Conservation (phyloP, 2,888 invertebrate genomes). For the Calameuta idolon region DNA sequence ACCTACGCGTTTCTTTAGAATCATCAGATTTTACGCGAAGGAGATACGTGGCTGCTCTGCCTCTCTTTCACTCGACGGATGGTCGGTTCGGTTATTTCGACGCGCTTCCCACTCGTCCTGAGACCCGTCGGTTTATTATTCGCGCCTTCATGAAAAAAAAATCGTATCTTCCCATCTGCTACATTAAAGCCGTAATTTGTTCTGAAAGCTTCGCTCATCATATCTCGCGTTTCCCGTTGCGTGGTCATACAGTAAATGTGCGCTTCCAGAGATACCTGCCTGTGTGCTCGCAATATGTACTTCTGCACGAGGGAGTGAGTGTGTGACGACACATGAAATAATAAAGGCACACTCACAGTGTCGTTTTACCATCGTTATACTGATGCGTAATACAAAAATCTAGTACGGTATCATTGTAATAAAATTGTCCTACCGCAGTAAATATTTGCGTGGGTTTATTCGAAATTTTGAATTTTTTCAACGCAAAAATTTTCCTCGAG, state of each 20-base stretch:
- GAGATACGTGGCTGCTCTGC: neutral
- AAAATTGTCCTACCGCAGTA: neutral
- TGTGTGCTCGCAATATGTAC: neutral
- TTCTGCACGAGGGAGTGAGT: neutral
- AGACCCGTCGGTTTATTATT: neutral
- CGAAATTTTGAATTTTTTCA: neutral
- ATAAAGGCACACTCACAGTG: neutral
- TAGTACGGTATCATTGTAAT: neutral
- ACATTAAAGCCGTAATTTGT: constrained; percentile 43
- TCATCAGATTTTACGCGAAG: neutral
- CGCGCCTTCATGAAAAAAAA: neutral
- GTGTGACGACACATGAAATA: neutral
- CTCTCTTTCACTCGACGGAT: neutral
- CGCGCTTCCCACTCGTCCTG: neutral
- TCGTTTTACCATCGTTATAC: neutral
- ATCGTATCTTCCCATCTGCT: constrained; percentile 24
- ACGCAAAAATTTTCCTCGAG: neutral
- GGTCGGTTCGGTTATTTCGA: neutral
- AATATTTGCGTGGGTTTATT: neutral
- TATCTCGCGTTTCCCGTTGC: constrained; percentile 1
- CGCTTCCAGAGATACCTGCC: neutral
- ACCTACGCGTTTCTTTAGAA: neutral
- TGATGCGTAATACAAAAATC: neutral
- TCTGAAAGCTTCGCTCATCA: constrained; percentile 36
- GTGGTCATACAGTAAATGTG: neutral